Percentiles rank a stretch among this genome's conserved stretches.
phyloP scores from a whole-genome alignment of 2,888 invertebrate species.

The Enoplolaimus lenunculus region DNA sequence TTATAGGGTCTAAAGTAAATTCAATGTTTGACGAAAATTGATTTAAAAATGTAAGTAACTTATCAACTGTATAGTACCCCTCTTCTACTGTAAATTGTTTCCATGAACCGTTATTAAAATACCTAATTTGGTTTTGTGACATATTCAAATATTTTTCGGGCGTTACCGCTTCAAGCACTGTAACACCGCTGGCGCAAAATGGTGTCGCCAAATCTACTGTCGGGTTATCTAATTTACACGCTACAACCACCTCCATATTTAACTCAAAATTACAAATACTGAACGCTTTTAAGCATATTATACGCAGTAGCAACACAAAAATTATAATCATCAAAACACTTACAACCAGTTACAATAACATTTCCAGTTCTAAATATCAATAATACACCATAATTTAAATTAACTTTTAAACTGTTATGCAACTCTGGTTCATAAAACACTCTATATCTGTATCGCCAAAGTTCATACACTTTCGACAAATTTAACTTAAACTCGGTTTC shows the following conservation, averaged over 20 bases:
- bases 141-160: background rate
- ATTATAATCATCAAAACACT: background rate
- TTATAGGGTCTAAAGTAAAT: background rate
- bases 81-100: background rate
- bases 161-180: background rate
- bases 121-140: background rate
- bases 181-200: background rate
- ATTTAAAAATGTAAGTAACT: background rate
- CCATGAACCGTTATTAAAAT: background rate
- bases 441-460: background rate
- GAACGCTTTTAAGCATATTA: background rate
- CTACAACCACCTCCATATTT: background rate
- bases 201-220: background rate
- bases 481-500: background rate
- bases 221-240: background rate
- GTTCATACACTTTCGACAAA: background rate
- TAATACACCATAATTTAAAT: background rate
- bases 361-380: background rate
- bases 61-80: background rate
- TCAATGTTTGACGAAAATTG: background rate
- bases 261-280: background rate
- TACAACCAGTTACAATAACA: background rate
- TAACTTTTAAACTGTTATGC: no score
- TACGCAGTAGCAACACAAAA: background rate
- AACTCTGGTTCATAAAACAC: background rate